These are phyloP conservation scores for Aplidium turbinatum DNA, from an alignment of 23 tunicate genomes.

Conservation along the genomic window DNA sequence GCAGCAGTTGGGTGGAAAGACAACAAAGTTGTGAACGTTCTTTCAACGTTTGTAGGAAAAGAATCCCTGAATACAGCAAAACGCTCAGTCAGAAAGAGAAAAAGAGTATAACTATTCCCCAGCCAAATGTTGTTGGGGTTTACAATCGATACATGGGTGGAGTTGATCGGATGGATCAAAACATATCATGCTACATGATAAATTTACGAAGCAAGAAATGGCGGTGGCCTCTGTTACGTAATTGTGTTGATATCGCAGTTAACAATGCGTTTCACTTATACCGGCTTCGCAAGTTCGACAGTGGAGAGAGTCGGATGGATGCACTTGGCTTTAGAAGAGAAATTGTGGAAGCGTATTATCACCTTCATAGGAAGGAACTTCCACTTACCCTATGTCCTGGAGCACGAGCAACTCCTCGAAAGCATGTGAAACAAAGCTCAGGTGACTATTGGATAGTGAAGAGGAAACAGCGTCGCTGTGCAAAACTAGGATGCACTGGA, in stretches of 20 bases:
- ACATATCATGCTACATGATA: slow-evolving; percentile 20
- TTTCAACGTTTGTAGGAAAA: slow-evolving; percentile 13
- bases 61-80: not conserved
- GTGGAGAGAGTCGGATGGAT: not conserved
- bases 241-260: slow-evolving; percentile 22
- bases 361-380: not conserved
- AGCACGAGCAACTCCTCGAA: no score
- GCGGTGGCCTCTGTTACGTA: slow-evolving; percentile 36
- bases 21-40: slow-evolving; percentile 17
- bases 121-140: slow-evolving; percentile 13
- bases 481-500: no score
- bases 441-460: no score
- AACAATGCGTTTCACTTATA: slow-evolving; percentile 30
- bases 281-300: not conserved
- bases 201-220: slow-evolving; percentile 30
- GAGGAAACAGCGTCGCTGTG: no score
- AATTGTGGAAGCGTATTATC: slow-evolving; percentile 2
- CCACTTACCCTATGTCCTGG: no score
- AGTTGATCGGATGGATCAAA: slow-evolving; percentile 27
- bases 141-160: slow-evolving; percentile 16
- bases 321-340: slow-evolving; percentile 7
- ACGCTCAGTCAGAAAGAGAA: slow-evolving; percentile 8
- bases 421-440: no score
- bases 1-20: slow-evolving; percentile 13
- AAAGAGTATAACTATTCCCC: not conserved